Percentiles rank a stretch among this genome's conserved stretches.
Conservation (phyloP, 2,888 invertebrate genomes). For the Tetanocera ferruginea region DNA sequence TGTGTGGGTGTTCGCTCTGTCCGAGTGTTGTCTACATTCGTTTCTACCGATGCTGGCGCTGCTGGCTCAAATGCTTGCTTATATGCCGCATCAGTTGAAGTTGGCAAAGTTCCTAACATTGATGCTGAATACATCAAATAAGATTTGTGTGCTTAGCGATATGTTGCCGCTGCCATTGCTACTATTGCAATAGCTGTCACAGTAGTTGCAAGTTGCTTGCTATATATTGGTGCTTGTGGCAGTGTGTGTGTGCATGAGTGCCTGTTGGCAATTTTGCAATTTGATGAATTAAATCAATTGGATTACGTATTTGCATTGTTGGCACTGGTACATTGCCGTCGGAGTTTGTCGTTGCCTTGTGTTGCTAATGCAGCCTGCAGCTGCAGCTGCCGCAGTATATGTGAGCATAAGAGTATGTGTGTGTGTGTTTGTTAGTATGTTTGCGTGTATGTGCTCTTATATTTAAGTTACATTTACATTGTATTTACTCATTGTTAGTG, state of each 20-base stretch:
- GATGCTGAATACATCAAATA: constrained; percentile 8
- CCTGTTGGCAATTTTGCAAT: constrained; percentile 23
- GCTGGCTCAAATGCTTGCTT: neutral
- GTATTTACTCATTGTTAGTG: no score
- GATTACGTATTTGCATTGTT: constrained; percentile 15
- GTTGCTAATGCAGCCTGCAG: neutral
- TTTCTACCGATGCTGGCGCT: neutral
- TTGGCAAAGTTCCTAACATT: constrained; percentile 15
- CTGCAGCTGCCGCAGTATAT: neutral
- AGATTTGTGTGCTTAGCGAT: constrained; percentile 3
- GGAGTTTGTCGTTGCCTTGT: neutral
- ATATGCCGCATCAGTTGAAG: neutral
- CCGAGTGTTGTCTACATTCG: neutral
- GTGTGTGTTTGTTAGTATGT: no score
- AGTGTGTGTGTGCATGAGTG: neutral
- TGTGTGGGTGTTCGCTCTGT: neutral
- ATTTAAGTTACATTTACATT: no score
- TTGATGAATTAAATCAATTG: constrained; percentile 39
- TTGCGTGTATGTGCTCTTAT: no score
- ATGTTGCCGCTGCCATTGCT: neutral
- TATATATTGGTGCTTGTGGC: neutral
- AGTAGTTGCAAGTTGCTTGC: neutral
- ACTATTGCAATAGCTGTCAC: neutral
- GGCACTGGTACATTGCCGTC: neutral
- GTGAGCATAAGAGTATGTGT: no score